These are phyloP conservation scores for Alouatta palliata DNA, from an alignment of 2,113 vertebrate genomes.

Conservation along the genomic window DNA sequence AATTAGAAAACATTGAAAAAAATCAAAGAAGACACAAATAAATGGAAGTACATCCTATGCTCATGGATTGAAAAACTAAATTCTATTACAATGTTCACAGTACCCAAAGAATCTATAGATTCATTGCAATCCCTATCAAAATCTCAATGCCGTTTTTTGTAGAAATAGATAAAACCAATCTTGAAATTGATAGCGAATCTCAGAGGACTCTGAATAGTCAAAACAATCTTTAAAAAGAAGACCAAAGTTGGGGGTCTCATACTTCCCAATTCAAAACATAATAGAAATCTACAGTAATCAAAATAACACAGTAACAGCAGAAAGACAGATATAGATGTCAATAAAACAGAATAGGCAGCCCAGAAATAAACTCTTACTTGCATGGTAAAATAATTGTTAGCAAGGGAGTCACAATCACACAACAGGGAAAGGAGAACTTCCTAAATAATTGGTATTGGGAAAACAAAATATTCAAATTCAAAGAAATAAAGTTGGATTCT, in stretches of 20 bases:
- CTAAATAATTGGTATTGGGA: not conserved
- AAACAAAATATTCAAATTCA: not conserved
- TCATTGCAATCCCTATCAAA: not conserved
- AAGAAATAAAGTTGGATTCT: not conserved
- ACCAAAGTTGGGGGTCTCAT: not conserved
- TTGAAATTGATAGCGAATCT: not conserved
- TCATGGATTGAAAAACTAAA: not conserved
- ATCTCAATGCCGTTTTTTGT: not conserved
- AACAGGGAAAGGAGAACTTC: not conserved
- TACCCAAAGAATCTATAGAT: not conserved
- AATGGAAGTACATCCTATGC: not conserved
- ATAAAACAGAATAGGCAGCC: not conserved
- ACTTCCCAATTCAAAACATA: not conserved
- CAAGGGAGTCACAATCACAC: not conserved
- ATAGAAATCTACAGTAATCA: not conserved
- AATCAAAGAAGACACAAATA: not conserved
- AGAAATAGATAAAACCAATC: not conserved
- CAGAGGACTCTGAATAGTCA: not conserved
- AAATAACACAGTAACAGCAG: not conserved
- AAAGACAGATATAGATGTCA: not conserved
- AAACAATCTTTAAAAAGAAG: not conserved
- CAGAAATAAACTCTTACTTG: not conserved
- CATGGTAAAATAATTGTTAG: not conserved
- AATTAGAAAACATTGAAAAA: not conserved
- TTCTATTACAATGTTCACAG: not conserved